Percentiles rank a stretch among this genome's conserved stretches.
phyloP scores from a whole-genome alignment of 2,113 vertebrate genomes.

The Cairina moschata region DNA sequence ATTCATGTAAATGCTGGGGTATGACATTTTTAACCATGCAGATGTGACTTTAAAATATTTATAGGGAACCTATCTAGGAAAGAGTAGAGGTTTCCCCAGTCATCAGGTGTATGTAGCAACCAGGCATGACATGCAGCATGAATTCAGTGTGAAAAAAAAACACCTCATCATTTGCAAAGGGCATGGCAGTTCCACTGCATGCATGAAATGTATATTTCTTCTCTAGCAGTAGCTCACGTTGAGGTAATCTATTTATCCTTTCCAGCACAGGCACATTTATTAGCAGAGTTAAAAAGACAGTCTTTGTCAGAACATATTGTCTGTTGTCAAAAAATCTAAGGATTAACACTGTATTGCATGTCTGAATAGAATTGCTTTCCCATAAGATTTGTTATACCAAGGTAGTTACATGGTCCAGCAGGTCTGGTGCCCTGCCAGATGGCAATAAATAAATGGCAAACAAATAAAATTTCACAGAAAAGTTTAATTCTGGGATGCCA shows the following conservation, averaged over 20 bases:
- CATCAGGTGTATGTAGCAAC: background rate
- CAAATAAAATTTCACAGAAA: conserved; percentile 25
- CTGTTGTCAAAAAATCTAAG: conserved; percentile 36
- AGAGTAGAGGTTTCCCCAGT: background rate
- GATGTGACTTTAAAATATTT: conserved; percentile 3
- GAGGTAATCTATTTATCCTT: conserved; percentile 30
- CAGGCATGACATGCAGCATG: background rate
- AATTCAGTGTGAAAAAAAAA: conserved; percentile 20
- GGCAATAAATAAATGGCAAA: conserved; percentile 28
- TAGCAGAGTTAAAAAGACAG: conserved; percentile 51
- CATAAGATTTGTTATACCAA: background rate
- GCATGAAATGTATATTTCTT: background rate
- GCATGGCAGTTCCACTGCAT: background rate
- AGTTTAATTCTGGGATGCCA: background rate
- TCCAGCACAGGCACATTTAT: conserved; percentile 45
- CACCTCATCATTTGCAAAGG: background rate
- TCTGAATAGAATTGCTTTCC: conserved; percentile 40
- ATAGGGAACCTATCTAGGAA: background rate
- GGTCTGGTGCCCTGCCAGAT: background rate
- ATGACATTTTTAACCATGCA: conserved; percentile 16
- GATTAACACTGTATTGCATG: conserved; percentile 25
- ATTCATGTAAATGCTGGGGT: background rate
- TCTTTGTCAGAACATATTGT: conserved; percentile 14
- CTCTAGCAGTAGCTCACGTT: background rate
- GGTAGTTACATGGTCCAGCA: conserved; percentile 33